Evolutionary conservation across 1,140 invertebrate species (phyloP), one percentile per base, ranked within the genome.

Genomic region (Lerema accius): DNA sequence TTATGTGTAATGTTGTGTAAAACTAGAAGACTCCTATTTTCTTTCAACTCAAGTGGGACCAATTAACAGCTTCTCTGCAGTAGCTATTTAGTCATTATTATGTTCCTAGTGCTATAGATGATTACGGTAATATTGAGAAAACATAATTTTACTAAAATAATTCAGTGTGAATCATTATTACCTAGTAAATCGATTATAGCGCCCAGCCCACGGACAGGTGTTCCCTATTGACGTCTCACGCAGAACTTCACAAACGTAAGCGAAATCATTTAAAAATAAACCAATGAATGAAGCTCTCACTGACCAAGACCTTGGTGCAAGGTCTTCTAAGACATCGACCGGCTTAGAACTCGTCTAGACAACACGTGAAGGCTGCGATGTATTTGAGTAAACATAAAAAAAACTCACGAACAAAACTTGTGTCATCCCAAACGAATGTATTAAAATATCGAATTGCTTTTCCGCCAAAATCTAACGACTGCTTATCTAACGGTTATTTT

Each of bases 301-400:
- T 69, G 81, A 76, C 83, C 81, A 71, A 86, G 83, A 83, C 83
- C 83, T 86, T 78, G 53, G 10, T 16, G 74, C 68, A 49, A 74
- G 68, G 66, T 67, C 65, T 50, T 63, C 58, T 55, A 63, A 80
- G 43, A 69, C 75, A 71, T 71, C 71, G 74, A 72, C 75, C 69
- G 66, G 39, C 63, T 70, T 56, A 51, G 42, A 42, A 37, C 50
- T 46, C 67, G 75, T 72, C 75, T 70, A 74, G 71, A 69, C 66
- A 66, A 40, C 61, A 51, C 2, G 23, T 63, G 74, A 77, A 73
- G 71, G 71, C 65, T 70, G 62, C 49, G 58, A 35, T 45, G 53
- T 58, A 58, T 58, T 58, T 53, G 42, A 55, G 48, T 43, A 55
- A 51, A 40, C 28, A 48, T 35, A 43, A 17, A 51, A 56, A 56